phyloP scores from a whole-genome alignment of 2,797 vertebrate genomes.

The Loriculus beryllinus region DNA sequence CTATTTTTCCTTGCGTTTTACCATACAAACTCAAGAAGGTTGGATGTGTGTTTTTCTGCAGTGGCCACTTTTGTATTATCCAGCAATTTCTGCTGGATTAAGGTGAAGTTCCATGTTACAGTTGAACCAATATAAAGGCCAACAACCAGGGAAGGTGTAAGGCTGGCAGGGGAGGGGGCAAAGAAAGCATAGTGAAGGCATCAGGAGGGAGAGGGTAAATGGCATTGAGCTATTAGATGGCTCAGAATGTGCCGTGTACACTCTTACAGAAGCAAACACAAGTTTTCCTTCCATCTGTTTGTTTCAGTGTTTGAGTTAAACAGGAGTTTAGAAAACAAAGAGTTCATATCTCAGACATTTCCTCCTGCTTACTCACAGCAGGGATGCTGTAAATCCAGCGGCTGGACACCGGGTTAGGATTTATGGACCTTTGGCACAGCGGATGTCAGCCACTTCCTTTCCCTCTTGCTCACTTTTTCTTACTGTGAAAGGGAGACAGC shows the following conservation, averaged over 20 bases:
- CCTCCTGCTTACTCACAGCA: neutral
- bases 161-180: neutral
- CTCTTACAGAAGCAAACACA: neutral
- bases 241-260: rapidly evolving
- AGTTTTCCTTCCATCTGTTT: neutral
- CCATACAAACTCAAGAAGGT: neutral
- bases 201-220: neutral
- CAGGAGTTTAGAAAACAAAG: neutral
- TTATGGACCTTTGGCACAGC: neutral
- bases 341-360: neutral
- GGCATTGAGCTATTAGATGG: rapidly evolving
- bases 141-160: neutral
- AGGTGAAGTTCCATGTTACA: neutral
- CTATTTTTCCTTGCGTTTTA: neutral
- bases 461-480: conserved; percentile 39
- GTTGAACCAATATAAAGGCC: neutral
- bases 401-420: rapidly evolving
- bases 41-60: neutral
- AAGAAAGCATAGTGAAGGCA: neutral
- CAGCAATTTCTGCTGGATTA: neutral
- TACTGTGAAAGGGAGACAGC: neutral
- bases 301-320: neutral
- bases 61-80: neutral
- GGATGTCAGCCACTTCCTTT: neutral
- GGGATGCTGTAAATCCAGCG: neutral